Evolutionary conservation across 2,797 vertebrate species (phyloP).

Genomic region (Eidolon dupreanum): DNA sequence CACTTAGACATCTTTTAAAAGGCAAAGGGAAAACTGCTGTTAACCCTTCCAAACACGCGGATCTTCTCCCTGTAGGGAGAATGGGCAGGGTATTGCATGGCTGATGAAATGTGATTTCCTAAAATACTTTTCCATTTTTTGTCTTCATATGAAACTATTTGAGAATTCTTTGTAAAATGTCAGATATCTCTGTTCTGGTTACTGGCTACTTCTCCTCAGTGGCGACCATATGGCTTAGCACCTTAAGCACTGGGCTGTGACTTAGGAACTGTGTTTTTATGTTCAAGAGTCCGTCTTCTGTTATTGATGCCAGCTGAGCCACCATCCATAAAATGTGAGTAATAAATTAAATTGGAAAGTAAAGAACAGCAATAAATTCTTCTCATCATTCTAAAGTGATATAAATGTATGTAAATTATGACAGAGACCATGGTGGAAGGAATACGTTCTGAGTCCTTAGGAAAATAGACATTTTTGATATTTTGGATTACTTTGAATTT

Average conservation of each 20-base stretch:
- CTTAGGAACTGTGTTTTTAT: background rate
- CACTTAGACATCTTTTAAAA: background rate
- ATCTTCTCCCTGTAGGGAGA: background rate
- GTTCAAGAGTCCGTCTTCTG: background rate
- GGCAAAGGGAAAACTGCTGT: background rate
- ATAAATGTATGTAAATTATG: background rate
- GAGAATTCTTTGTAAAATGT: background rate
- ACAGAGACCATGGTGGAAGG: background rate
- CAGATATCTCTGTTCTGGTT: background rate
- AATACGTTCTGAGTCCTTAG: background rate
- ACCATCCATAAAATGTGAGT: background rate
- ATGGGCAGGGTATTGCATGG: background rate
- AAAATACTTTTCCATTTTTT: background rate
- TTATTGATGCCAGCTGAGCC: constrained; percentile 27
- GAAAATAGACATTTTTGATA: background rate
- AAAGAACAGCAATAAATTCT: constrained; percentile 26
- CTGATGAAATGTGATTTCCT: background rate
- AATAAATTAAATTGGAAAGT: background rate
- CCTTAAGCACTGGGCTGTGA: background rate
- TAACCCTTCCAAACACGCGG: background rate
- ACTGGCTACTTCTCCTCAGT: background rate
- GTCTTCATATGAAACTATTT: background rate
- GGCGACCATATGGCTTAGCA: background rate
- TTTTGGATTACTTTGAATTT: background rate
- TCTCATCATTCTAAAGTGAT: background rate